phyloP scores from a whole-genome alignment of 2,113 vertebrate species.

The Rana temporaria region DNA sequence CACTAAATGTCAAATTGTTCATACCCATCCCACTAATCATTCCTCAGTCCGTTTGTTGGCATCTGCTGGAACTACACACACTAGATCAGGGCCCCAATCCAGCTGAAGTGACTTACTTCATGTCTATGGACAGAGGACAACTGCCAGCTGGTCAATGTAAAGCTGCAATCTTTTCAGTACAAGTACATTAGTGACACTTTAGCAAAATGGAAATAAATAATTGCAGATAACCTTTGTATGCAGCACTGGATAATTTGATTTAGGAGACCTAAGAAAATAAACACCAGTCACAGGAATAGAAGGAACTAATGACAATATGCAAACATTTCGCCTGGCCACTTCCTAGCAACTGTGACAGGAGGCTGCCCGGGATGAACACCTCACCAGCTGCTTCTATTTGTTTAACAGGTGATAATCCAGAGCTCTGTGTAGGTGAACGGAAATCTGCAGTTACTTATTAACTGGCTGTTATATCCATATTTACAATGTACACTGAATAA shows the following conservation, averaged over 20 bases:
- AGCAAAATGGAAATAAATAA: not conserved
- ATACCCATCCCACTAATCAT: too few species aligned
- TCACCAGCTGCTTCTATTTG: conserved; percentile 34
- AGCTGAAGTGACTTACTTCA: too few species aligned
- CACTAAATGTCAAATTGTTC: too few species aligned
- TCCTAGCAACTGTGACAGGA: conserved; percentile 44
- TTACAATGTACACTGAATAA: not conserved
- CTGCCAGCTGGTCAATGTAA: too few species aligned
- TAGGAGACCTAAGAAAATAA: not conserved
- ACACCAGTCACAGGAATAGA: not conserved
- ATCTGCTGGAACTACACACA: too few species aligned
- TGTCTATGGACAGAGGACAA: too few species aligned
- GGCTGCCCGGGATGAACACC: not conserved
- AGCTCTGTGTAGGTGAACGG: not conserved
- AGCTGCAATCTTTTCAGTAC: too few species aligned
- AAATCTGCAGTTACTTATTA: not conserved
- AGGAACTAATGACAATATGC: conserved; percentile 33
- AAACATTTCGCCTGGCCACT: conserved; percentile 33
- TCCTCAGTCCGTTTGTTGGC: too few species aligned
- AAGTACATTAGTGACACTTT: not conserved
- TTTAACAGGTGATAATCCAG: conserved; percentile 15
- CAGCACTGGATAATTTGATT: not conserved
- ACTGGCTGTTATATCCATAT: not conserved
- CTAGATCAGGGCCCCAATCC: too few species aligned
- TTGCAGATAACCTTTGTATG: not conserved